Evolutionary conservation across 2,888 invertebrate genomes (phyloP), one percentile per base, ranked within the genome.

Genomic region (Rhagium mordax): DNA sequence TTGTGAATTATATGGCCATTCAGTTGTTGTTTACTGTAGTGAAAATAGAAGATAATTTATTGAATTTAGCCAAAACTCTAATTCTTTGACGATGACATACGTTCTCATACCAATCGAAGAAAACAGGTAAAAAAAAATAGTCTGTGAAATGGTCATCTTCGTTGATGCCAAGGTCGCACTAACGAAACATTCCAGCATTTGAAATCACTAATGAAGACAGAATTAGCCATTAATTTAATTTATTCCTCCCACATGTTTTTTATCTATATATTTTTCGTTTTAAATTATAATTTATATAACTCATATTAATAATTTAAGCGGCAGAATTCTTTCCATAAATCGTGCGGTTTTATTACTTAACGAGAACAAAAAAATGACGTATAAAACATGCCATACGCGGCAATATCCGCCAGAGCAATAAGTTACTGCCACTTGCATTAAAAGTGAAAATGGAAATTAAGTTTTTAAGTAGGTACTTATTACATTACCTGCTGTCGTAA

Each of bases 401-500:
- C 33, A 15, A 53, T 18, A 41, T 53, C 53, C 53, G 29, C 27
- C 21, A 51, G 18, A 29, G 51, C n/a, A 49, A n/a, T 15, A 10
- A 15, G 15, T 53, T 49, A 16, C 51, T 65, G 29, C 33, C 53
- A 20, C 47, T 33, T 48, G 29, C 51, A 53, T 16, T 21, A 41
- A 65, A 65, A 20, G 53, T 33, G 13, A 51, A 53, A 65, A 65
- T 65, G 65, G 33, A 65, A 65, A 65, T 51, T 29, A 65, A 51
- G 53, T 15, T 18, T 33, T 65, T 53, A 65, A 65, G 65, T 65
- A 53, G 33, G 64, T 65, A 65, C 65, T 65, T 65, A 65, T 55
- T 65, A 65, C 29, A 18, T 29, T 53, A 53, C 65, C 65, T 18
- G 20, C 65, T 41, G 65, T 18, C 24, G 70, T 76, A 76, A 76